These are phyloP conservation scores for Chrysemys picta DNA, from an alignment of 2,113 vertebrate genomes.

Conservation along the genomic window DNA sequence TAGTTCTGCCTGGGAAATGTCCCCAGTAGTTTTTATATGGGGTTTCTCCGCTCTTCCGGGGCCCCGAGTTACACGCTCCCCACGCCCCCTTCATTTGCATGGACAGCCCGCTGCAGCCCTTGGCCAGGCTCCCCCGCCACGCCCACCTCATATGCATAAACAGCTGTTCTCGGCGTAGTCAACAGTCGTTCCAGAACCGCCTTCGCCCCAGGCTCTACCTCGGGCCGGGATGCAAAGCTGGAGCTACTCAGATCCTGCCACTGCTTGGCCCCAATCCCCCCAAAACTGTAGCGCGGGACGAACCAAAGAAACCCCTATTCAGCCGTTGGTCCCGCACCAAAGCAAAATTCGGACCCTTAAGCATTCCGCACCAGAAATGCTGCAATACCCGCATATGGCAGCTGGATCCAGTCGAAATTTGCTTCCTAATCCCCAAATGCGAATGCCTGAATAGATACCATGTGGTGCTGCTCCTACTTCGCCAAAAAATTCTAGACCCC, in stretches of 20 bases:
- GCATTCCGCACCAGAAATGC: neutral
- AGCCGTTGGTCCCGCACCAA: neutral
- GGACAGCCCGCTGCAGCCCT: neutral
- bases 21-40: slow-evolving; percentile 86
- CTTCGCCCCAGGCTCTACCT: neutral
- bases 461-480: neutral
- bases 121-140: neutral
- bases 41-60: slow-evolving; percentile 84
- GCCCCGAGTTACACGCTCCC: slow-evolving; percentile 80
- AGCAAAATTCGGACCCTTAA: neutral
- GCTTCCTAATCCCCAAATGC: neutral
- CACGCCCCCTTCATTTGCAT: slow-evolving; percentile 83
- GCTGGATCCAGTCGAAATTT: neutral
- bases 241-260: neutral
- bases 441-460: neutral
- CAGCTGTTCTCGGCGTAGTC: neutral
- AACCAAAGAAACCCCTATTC: neutral
- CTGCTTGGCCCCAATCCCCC: neutral
- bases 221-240: neutral
- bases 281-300: neutral
- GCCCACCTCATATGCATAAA: slow-evolving; percentile 68
- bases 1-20: slow-evolving; percentile 79
- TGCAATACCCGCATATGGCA: neutral
- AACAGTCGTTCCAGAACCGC: neutral
- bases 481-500: neutral